Conservation (phyloP, 2,797 vertebrate species). For the Cyclura pinguis region DNA sequence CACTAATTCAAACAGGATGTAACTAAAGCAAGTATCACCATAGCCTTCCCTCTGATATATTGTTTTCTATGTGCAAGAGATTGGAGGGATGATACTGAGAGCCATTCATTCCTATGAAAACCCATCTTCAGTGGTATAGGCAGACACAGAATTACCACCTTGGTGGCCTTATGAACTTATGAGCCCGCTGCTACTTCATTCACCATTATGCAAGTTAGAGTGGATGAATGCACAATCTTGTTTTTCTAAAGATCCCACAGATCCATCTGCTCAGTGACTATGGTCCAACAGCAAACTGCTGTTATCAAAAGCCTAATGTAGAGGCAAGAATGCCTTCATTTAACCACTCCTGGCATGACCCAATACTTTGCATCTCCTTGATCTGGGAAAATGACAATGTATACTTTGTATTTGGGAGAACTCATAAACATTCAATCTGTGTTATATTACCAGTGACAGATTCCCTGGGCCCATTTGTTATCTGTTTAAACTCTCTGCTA, state of each 20-base stretch:
- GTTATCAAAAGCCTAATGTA: not conserved
- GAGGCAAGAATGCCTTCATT: accelerated
- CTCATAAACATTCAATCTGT: not conserved
- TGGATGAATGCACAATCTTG: not conserved
- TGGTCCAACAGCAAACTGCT: not conserved
- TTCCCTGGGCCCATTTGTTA: not conserved
- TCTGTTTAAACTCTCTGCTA: conserved; percentile 41
- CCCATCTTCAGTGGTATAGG: not conserved
- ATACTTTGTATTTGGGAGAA: not conserved
- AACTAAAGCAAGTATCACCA: too few relatives aligned
- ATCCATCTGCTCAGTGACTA: not conserved
- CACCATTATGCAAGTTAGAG: not conserved
- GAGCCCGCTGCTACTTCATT: not conserved
- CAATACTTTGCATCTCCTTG: accelerated
- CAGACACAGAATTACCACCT: not conserved
- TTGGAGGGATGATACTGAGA: not conserved
- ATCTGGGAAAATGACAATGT: conserved; percentile 2
- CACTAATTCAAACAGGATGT: too few relatives aligned
- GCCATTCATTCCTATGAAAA: not conserved
- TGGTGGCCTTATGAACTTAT: not conserved
- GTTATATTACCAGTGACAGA: conserved; percentile 12
- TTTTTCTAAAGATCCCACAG: not conserved
- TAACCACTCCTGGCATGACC: not conserved
- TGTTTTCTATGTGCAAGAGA: not conserved
- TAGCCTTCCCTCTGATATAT: not conserved